Base-by-base conservation (phyloP, 2,797 vertebrate species). In the Chiloscyllium punctatum region DNA sequence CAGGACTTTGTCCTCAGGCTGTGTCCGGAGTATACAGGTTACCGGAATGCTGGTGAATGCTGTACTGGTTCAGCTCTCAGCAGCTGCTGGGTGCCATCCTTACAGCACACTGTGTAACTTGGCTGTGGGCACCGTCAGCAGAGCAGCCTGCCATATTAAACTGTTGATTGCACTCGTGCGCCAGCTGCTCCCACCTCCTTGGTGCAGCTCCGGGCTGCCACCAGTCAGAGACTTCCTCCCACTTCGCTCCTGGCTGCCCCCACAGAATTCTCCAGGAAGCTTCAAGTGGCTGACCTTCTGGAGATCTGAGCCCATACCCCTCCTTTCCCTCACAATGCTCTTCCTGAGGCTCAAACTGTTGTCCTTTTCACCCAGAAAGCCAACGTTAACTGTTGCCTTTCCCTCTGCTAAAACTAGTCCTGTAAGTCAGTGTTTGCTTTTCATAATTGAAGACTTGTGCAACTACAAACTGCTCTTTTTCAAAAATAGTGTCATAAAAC, bases 111-210 rank as follows among this genome's bases (percentile, higher is more conserved):
- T 48, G 48, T 94, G 92, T 25, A 71, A 48, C 53, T 94, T 94
- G 92, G 68, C 92, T 71, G 92, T 42, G 57, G 57, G 68, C 66
- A 23, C 37, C 3, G 68, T 51, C 51, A 72, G 15, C 92, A 72
- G 68, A 48, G 92, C 92, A 94, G 92, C 9, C 69, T 94, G 92
- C 66, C 37, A 42, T 68, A 42, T 48, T 42, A 94, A 72, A 71
- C 92, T 94, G 92, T 94, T 72, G 92, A 94, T 51, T 94, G 25
- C 62, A 94, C 21, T 42, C 2, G 68, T 71, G 66, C 23, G 51
- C 68, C 92, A 94, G 68, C 92, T 94, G 92, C 92, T 94, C 66
- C 62, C 91, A 94, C 91, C 91, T 71, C 87, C 69, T 48, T 23
- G 4, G 18, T 69, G 69, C 62, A 30, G 30, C 92, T 94, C 92